Evolutionary conservation across 2,113 vertebrate species (phyloP), one percentile per base, ranked within the genome.

Genomic region (Bubalus kerabau): DNA sequence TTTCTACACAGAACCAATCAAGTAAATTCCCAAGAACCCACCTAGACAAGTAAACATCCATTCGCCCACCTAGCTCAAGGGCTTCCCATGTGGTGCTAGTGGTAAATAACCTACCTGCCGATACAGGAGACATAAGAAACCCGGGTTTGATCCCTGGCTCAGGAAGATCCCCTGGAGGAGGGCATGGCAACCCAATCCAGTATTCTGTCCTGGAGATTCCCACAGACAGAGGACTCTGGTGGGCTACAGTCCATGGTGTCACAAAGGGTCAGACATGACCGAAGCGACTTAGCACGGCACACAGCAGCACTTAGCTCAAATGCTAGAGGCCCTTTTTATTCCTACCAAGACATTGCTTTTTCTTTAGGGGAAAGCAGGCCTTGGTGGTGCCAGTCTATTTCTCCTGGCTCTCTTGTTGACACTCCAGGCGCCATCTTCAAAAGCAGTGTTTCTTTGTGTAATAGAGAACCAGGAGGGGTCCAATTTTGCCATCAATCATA

Each of bases 401-500:
- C 95, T 52, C 85, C 98, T 97, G 97, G 98, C 90, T 98, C 92
- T 98, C 97, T 97, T 98, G 95, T 97, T 98, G 98, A 98, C 94
- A 98, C 96, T 97, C 92, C 86, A 95, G 98, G 96, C 87, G 28
- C 97, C 97, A 96, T 98, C 98, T 98, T 99, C 98, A 98, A 98
- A 97, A 98, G 98, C 97, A 97, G 94, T 97, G 97, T 87, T 98
- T 98, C 97, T 99, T 98, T 99, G 98, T 99, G 97, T 97, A 98
- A 98, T 97, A 92, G 96, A 97, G 98, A 98, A 98, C 97, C 98
- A 98, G 98, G 98, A 98, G 98, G 98, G 98, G 98, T 98, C 98
- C 98, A 99, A 98, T 99, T 99, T 99, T 98, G 98, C 98, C 98
- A 99, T 99, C 98, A 99, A 98, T 99, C 99, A 99, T 99, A 99